Base-by-base conservation (phyloP, 2,888 invertebrate species). In the Amphipoea oculea region DNA sequence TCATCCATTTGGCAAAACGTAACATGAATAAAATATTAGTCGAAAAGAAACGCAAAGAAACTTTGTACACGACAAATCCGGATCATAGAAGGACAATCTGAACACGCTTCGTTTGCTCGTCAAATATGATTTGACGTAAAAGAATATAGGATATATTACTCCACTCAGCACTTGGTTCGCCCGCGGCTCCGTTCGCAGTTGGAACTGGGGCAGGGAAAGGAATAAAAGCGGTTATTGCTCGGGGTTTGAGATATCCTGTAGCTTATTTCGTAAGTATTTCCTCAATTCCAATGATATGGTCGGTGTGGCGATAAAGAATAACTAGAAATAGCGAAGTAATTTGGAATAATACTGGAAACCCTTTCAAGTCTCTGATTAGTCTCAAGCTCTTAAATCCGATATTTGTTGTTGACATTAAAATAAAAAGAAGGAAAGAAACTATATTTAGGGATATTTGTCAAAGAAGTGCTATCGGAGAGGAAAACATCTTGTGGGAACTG, bases 111-210 rank as follows among this genome's bases (percentile, higher is more conserved):
- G 82, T 88, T 88, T 86, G 78, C 86, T 78, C 73, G 63, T 78
- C 81, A 88, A 88, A 88, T 84, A 86, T 83, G 79, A 88, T 88
- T 84, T 81, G 72, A 80, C 66, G 75, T 80, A 80, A 86, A 88
- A 83, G 81, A 83, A 82, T 83, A 84, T 79, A 66, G 72, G 79
- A 72, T 81, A 73, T 88, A 86, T 84, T 81, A 86, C 86, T 81
- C 48, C 57, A 80, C 81, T 88, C 86, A 80, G 82, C 82, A 80
- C 75, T 79, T 72, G 73, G 71, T 63, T 65, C 29, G 81, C 75
- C 71, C 23, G 60, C 68, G 81, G 84, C 75, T 71, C 14, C 42
- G 65, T 78, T 70, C 68, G 66, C 80, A 78, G 72, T 68, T 29
- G 71, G 66, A 76, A 83, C 57, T 75, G 72, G 67, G 69, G 40